Conservation (phyloP, 2,113 vertebrate species). For the Otocyon megalotis region DNA sequence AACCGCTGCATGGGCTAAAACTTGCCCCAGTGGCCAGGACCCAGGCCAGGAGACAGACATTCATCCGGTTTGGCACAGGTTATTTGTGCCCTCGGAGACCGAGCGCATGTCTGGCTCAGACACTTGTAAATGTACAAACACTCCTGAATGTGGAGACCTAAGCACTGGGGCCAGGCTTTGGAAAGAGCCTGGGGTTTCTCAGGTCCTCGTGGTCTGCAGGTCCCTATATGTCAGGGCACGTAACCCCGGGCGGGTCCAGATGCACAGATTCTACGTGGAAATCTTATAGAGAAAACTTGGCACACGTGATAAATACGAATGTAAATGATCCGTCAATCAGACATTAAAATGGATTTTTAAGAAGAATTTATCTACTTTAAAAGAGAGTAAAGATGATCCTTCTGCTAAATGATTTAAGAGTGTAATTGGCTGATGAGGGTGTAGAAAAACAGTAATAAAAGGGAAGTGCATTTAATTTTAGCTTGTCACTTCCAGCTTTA, state of each 20-base stretch:
- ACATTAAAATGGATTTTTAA: conserved; percentile 63
- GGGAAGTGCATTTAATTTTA: conserved; percentile 65
- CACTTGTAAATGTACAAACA: no score
- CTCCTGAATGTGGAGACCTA: neutral
- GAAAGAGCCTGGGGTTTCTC: neutral
- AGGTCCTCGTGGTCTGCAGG: fast-evolving
- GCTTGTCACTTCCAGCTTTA: conserved; percentile 57
- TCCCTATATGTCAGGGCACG: fast-evolving
- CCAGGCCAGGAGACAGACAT: neutral
- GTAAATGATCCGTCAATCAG: conserved; percentile 63
- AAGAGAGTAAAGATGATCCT: conserved; percentile 62
- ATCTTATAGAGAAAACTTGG: neutral
- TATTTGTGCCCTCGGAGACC: neutral
- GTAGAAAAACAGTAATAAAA: conserved; percentile 68
- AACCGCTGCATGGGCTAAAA: fast-evolving
- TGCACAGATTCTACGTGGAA: neutral
- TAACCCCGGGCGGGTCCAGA: neutral
- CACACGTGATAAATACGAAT: neutral
- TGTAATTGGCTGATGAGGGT: conserved; percentile 67
- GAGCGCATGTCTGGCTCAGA: fast-evolving
- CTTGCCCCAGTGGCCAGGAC: neutral
- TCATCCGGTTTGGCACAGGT: fast-evolving
- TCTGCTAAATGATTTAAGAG: conserved; percentile 59
- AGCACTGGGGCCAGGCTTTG: fast-evolving
- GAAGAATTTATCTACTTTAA: conserved; percentile 61